Evolutionary conservation across 1,140 invertebrate species (phyloP), one percentile per base, ranked within the genome.

Genomic region (Bombus sylvicola): DNA sequence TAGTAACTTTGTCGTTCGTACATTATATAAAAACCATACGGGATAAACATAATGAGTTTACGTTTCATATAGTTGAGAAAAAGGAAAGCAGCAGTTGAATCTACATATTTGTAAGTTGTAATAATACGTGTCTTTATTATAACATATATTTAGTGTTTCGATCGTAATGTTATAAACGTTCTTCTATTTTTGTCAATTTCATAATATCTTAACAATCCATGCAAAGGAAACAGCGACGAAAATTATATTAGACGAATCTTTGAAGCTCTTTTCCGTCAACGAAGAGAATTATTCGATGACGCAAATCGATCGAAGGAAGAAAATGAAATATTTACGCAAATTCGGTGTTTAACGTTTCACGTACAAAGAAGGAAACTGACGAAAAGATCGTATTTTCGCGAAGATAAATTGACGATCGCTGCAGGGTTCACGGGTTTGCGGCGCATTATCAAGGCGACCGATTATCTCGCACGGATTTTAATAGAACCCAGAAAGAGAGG

Each of bases 391-490:
- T 43, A 9, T 69, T 77, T 31, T 53, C 73, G 68, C 66, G 75
- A 73, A 76, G 85, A 79, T 77, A 85, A 88, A 87, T 91, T 86
- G 85, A 83, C 79, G 84, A 84, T 87, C 85, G 76, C 12, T 68
- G 59, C 25, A 64, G 80, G 64, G 80, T 89, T 89, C 86, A 75
- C 86, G 76, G 84, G 80, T 53, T 53, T 53, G 47, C 47, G 18
- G 47, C 47, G 47, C 47, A 91, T 88, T 87, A 91, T 83, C 84
- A 59, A n/a, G 59, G 13, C 64, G 85, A 72, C 39, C 87, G 81
- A 90, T 91, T 91, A 90, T 91, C 87, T 89, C 77, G 83, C 87
- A 87, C 83, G 83, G 84, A 62, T 90, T 91, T 91, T 89, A 89
- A 91, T 88, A 89, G 89, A 90, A 71, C 66, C 68, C 62, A 62